Percentiles rank a stretch among this genome's conserved stretches.
Conservation (phyloP, 1,140 invertebrate genomes). For the Leptonema lineaticorne region DNA sequence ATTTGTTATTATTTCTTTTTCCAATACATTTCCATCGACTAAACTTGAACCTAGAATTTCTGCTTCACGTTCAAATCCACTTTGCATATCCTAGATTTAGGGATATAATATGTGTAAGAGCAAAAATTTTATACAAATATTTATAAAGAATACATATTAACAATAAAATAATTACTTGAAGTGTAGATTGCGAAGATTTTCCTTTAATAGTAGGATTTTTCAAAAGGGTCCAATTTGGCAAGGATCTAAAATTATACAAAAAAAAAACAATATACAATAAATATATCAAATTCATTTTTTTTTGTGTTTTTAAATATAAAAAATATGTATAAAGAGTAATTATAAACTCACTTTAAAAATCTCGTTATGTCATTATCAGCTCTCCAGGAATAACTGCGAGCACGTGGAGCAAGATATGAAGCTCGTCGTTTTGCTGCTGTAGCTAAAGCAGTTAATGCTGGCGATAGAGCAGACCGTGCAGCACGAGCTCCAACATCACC, state of each 20-base stretch:
- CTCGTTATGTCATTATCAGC: conserved; percentile 93
- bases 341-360: conserved; percentile 70
- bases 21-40: conserved; percentile 79
- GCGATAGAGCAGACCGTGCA: conserved; percentile 30
- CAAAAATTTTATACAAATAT: no score
- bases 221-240: conserved; percentile 80
- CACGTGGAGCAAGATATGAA: conserved; percentile 67
- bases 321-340: not conserved
- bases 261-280: not conserved
- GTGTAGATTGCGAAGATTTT: conserved; percentile 21
- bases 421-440: conserved; percentile 58
- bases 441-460: conserved; percentile 23
- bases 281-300: not conserved
- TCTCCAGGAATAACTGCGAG: conserved; percentile 88
- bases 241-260: conserved; percentile 58
- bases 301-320: no score
- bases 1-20: conserved; percentile 80
- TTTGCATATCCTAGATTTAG: conserved; percentile 48
- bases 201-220: conserved; percentile 52
- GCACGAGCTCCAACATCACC: conserved; percentile 28
- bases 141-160: not conserved
- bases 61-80: conserved; percentile 71
- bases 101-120: not conserved
- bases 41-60: conserved; percentile 89
- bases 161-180: conserved; percentile 5